A percentile compares a stretch with the other conserved stretches of the same genome.
Conservation (phyloP, 1,140 invertebrate species). For the Anastrepha obliqua region DNA sequence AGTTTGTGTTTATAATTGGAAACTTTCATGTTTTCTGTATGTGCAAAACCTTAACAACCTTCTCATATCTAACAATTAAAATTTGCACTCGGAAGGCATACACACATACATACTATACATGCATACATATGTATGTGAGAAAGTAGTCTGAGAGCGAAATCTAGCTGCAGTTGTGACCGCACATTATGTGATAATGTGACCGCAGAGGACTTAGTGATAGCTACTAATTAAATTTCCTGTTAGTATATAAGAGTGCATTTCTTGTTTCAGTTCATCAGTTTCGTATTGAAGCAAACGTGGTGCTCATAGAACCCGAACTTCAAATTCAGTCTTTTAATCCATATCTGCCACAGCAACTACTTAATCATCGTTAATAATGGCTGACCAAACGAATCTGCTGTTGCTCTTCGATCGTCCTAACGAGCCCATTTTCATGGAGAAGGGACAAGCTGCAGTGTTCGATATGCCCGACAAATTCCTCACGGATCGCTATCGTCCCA, state of each 20-base stretch:
- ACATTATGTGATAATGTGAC: too few species aligned
- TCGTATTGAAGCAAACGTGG: not conserved
- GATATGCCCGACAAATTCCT: constrained; percentile 78
- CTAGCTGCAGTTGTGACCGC: too few species aligned
- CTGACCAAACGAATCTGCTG: constrained; percentile 74
- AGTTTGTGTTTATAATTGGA: too few species aligned
- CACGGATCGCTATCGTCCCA: constrained; percentile 80
- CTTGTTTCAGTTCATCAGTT: constrained; percentile 51
- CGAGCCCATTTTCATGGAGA: constrained; percentile 84
- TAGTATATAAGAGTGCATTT: not conserved
- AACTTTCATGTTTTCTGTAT: too few species aligned
- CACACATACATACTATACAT: too few species aligned
- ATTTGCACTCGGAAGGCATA: too few species aligned
- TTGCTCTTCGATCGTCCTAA: constrained; percentile 85
- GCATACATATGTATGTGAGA: too few species aligned
- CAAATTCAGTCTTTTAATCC: not conserved
- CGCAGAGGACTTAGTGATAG: too few species aligned
- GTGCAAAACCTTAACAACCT: too few species aligned
- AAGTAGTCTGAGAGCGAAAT: too few species aligned
- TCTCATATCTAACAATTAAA: too few species aligned
- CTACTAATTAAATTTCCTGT: too few species aligned
- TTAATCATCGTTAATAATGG: constrained; percentile 61
- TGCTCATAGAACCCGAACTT: not conserved
- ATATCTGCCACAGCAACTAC: not conserved
- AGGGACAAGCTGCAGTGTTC: constrained; percentile 79